Conservation (phyloP, 1,140 invertebrate genomes). For the Metopolophium dirhodum region DNA sequence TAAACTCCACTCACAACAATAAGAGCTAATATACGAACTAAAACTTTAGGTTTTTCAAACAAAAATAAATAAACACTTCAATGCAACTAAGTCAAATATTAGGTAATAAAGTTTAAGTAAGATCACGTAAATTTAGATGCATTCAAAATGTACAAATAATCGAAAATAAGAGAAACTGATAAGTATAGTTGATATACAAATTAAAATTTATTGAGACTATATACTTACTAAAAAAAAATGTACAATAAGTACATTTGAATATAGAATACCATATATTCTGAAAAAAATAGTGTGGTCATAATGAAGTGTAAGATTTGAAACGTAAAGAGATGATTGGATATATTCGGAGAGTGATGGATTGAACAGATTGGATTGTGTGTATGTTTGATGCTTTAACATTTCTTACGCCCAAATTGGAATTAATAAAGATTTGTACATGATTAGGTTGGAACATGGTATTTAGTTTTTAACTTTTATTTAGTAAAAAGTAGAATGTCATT, state of each 20-base stretch:
- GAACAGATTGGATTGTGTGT: not conserved
- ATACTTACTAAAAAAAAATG: not conserved
- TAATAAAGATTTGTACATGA: not conserved
- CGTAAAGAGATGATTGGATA: not conserved
- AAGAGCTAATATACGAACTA: not conserved
- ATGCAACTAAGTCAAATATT: not conserved
- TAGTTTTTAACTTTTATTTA: not conserved
- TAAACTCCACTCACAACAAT: not conserved
- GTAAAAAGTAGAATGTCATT: not conserved
- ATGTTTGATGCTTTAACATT: not conserved
- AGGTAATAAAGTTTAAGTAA: too few species aligned
- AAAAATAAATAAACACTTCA: constrained; percentile 5
- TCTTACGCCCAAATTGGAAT: not conserved
- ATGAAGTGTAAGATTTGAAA: not conserved
- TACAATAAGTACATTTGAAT: too few species aligned
- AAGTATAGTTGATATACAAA: too few species aligned
- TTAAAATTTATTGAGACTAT: not conserved
- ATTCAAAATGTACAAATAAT: too few species aligned
- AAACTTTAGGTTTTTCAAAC: not conserved
- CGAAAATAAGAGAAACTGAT: too few species aligned
- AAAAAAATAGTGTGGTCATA: not conserved
- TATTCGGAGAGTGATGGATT: not conserved
- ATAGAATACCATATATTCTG: not conserved
- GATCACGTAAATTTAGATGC: too few species aligned
- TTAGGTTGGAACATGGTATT: not conserved